Percentiles rank a stretch among this genome's conserved stretches.
phyloP scores from a whole-genome alignment of 2,113 vertebrate genomes.

The Pseudonaja textilis region DNA sequence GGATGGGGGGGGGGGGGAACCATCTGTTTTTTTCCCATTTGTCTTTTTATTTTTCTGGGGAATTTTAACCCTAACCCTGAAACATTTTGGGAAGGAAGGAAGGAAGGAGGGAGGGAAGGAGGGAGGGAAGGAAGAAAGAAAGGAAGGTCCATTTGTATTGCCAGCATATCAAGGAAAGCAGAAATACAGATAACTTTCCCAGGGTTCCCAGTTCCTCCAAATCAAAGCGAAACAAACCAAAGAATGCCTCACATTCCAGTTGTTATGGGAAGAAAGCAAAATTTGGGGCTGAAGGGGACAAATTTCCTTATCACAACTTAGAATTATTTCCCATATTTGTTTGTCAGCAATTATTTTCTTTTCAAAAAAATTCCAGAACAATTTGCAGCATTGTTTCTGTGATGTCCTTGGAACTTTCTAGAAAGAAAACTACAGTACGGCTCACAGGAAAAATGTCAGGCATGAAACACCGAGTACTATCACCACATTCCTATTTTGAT shows the following conservation, averaged over 20 bases:
- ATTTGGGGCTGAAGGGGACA: background rate
- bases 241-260: background rate
- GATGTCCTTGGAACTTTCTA: background rate
- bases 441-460: background rate
- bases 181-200: background rate
- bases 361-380: background rate
- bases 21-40: background rate
- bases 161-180: background rate
- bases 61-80: background rate
- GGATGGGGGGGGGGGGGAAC: no score
- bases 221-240: background rate
- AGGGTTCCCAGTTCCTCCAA: background rate
- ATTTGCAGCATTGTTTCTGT: background rate
- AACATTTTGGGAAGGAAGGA: background rate
- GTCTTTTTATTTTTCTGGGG: background rate
- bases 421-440: background rate
- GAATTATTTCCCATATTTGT: background rate
- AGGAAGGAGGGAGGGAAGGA: background rate
- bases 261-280: background rate
- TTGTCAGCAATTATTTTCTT: background rate
- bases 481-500: no score
- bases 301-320: background rate
- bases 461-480: background rate
- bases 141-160: background rate
- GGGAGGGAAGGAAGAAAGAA: background rate